A percentile compares a stretch with the other conserved stretches of the same genome.
phyloP scores from a whole-genome alignment of 1,140 invertebrate species.

The Aporrectodea caliginosa region DNA sequence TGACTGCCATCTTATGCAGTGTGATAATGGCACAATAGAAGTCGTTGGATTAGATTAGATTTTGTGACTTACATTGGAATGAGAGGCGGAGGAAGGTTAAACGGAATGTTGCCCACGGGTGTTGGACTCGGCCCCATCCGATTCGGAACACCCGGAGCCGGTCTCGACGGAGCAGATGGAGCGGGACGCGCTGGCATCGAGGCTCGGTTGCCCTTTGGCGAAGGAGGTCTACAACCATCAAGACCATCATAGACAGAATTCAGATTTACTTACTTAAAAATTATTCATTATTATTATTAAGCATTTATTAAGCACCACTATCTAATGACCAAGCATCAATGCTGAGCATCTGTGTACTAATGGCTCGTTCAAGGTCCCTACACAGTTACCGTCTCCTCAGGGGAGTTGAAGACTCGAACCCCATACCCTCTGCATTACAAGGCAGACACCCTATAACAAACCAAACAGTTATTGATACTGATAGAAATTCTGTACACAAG shows the following conservation, averaged over 20 bases:
- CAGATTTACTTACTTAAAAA: not conserved
- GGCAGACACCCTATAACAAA: too few species aligned
- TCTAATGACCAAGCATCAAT: too few species aligned
- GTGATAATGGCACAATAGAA: not conserved
- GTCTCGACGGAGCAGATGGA: slow-evolving; percentile 11
- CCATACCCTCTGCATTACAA: too few species aligned
- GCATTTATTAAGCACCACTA: too few species aligned
- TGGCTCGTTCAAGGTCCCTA: not conserved
- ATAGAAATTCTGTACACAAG: too few species aligned
- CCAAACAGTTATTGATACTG: too few species aligned
- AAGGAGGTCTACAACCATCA: not conserved
- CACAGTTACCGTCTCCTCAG: too few species aligned
- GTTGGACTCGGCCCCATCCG: slow-evolving; percentile 23
- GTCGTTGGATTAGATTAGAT: not conserved
- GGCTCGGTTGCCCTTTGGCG: not conserved
- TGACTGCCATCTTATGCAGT: too few species aligned
- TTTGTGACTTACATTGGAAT: slow-evolving; percentile 17
- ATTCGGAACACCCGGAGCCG: slow-evolving; percentile 6
- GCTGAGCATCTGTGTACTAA: too few species aligned
- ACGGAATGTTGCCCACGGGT: slow-evolving; percentile 25
- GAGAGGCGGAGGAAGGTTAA: slow-evolving; percentile 22
- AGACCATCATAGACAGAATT: not conserved
- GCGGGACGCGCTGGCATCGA: slow-evolving; percentile 12
- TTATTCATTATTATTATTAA: too few species aligned
- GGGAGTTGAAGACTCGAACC: too few species aligned